These are phyloP conservation scores for Cynocephalus volans DNA, from an alignment of 2,113 vertebrate species.

Conservation along the genomic window DNA sequence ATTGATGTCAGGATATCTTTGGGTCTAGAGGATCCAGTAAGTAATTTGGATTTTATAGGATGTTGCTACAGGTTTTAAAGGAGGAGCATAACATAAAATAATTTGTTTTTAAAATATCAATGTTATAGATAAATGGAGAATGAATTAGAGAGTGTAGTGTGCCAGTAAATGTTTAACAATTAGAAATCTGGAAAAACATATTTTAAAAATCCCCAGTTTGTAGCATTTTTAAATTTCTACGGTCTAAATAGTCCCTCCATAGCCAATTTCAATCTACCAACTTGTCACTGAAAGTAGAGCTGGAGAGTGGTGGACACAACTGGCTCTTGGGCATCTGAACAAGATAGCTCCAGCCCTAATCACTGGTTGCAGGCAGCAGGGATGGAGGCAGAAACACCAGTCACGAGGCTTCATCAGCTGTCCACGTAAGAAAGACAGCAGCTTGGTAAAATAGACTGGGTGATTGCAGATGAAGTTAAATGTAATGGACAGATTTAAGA, in stretches of 20 bases:
- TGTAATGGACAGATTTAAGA: not conserved
- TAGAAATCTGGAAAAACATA: not conserved
- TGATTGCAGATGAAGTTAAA: not conserved
- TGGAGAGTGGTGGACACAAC: not conserved
- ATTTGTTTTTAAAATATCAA: slow-evolving; percentile 4
- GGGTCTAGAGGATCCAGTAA: not conserved
- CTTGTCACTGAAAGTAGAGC: not conserved
- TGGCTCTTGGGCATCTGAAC: not conserved
- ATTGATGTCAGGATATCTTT: not conserved
- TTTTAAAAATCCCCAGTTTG: not conserved
- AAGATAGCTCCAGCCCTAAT: not conserved
- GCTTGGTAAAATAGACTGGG: no score
- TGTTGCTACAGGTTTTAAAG: not conserved
- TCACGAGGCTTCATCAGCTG: not conserved
- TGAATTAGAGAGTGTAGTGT: not conserved
- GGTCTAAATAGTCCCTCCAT: not conserved
- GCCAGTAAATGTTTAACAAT: not conserved
- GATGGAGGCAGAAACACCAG: not conserved
- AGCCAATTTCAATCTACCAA: not conserved
- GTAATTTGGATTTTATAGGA: not conserved
- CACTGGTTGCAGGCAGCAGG: not conserved
- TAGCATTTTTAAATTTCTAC: not conserved
- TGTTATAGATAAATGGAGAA: not conserved
- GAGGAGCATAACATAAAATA: not conserved
- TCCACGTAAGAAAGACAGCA: not conserved